A percentile compares a stretch with the other conserved stretches of the same genome.
phyloP scores from a whole-genome alignment of 2,797 vertebrate genomes.

The Chelonia mydas region DNA sequence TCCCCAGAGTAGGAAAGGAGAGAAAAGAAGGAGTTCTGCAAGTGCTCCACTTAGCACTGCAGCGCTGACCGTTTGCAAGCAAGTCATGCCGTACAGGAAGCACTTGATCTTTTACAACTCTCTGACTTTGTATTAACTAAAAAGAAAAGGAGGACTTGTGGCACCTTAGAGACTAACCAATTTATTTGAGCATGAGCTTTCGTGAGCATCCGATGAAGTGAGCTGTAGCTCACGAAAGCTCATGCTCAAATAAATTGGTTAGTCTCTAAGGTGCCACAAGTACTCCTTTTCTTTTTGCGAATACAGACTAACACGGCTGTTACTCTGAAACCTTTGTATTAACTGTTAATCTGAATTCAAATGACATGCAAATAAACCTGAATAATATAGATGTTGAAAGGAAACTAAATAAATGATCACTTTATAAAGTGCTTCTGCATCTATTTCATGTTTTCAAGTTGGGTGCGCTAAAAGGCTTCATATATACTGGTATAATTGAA shows the following conservation, averaged over 20 bases:
- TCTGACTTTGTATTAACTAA: accelerated
- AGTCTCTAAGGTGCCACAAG: no score
- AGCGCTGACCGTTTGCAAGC: accelerated
- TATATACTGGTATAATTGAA: background rate
- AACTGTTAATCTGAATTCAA: background rate
- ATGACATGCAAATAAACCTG: background rate
- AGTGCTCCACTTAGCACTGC: background rate
- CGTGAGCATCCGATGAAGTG: no score
- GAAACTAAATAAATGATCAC: background rate
- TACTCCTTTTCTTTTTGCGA: no score
- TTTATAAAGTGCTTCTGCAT: background rate
- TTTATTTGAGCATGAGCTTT: no score
- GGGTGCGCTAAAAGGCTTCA: background rate
- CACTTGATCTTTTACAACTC: background rate
- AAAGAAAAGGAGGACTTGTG: no score
- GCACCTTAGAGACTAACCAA: no score
- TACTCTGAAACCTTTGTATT: no score
- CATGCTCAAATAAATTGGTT: no score
- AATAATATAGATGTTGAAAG: background rate
- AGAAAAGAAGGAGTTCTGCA: background rate
- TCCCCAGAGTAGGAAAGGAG: background rate
- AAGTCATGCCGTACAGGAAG: background rate
- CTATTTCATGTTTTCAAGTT: background rate
- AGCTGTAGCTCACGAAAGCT: no score
- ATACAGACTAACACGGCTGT: no score